Evolutionary conservation across 2,113 vertebrate genomes (phyloP).

Genomic region (Pollimyrus isidori): DNA sequence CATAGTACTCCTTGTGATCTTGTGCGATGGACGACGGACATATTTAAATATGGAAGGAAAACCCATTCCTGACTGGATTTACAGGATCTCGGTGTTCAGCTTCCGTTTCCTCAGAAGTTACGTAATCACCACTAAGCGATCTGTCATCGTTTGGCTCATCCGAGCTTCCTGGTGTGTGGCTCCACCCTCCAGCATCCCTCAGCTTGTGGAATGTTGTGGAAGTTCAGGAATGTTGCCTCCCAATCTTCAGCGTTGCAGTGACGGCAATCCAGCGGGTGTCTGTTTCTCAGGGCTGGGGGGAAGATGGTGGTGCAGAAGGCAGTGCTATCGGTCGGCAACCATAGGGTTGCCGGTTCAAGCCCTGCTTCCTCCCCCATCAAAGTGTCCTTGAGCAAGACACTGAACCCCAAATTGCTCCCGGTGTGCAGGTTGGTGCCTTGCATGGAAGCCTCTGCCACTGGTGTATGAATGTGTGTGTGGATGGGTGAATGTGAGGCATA

Average conservation of each 20-base stretch:
- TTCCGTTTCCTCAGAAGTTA: background rate
- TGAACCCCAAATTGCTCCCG: no score
- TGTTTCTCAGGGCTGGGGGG: slow-evolving; percentile 24
- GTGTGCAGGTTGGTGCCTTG: no score
- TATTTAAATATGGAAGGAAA: background rate
- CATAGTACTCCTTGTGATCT: background rate
- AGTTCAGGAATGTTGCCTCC: background rate
- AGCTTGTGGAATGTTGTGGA: no score
- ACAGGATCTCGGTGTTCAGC: background rate
- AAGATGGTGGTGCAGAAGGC: no score
- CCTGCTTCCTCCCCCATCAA: no score
- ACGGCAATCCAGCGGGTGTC: slow-evolving; percentile 31
- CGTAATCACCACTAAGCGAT: slow-evolving; percentile 26
- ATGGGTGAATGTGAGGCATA: no score
- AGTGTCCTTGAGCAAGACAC: no score
- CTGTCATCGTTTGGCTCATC: slow-evolving; percentile 9
- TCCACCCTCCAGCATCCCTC: background rate
- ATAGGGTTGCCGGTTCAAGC: no score
- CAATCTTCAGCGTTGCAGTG: background rate
- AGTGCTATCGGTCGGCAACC: no score
- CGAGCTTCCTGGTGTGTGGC: background rate
- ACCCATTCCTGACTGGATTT: background rate
- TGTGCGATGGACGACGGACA: background rate
- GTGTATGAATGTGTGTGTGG: no score
- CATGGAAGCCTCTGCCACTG: no score